A percentile compares a stretch with the other conserved stretches of the same genome.
Conservation (phyloP, 2,888 invertebrate species). For the Cepaea hortensis region DNA sequence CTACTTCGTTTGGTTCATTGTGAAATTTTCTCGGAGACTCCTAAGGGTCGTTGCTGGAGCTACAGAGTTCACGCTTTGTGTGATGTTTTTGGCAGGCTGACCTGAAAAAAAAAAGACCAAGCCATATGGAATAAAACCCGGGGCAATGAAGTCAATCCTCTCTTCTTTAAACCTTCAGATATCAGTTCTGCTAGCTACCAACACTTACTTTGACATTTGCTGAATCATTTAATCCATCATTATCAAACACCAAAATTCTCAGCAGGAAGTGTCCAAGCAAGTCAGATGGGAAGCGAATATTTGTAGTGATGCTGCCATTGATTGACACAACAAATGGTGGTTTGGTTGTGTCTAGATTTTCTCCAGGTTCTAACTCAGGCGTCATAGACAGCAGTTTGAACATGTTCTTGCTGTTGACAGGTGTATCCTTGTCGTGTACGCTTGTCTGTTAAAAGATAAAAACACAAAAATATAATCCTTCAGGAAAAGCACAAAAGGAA, state of each 20-base stretch:
- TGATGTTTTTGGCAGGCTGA: too few species aligned
- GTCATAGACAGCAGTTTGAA: conserved; percentile 28
- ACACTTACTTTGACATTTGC: conserved; percentile 48
- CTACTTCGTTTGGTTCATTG: too few species aligned
- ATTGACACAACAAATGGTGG: conserved; percentile 63
- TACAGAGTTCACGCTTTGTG: too few species aligned
- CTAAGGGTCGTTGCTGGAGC: too few species aligned
- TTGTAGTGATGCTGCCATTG: conserved; percentile 82
- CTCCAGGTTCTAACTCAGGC: neutral
- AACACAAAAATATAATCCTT: neutral
- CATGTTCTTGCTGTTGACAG: conserved; percentile 40
- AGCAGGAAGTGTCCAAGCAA: conserved; percentile 94
- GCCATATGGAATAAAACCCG: too few species aligned
- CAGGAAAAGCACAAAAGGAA: too few species aligned
- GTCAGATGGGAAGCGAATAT: conserved; percentile 95
- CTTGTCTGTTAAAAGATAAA: conserved; percentile 23
- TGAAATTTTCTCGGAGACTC: too few species aligned
- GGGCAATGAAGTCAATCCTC: too few species aligned
- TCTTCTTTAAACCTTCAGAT: neutral
- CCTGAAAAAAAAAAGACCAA: too few species aligned
- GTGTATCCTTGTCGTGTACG: conserved; percentile 43
- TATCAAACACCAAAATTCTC: conserved; percentile 56
- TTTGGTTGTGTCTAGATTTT: conserved; percentile 21
- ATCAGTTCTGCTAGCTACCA: neutral
- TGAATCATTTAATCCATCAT: conserved; percentile 32